Evolutionary conservation across 2,888 invertebrate genomes (phyloP).

Genomic region (Lumbricus terrestris): DNA sequence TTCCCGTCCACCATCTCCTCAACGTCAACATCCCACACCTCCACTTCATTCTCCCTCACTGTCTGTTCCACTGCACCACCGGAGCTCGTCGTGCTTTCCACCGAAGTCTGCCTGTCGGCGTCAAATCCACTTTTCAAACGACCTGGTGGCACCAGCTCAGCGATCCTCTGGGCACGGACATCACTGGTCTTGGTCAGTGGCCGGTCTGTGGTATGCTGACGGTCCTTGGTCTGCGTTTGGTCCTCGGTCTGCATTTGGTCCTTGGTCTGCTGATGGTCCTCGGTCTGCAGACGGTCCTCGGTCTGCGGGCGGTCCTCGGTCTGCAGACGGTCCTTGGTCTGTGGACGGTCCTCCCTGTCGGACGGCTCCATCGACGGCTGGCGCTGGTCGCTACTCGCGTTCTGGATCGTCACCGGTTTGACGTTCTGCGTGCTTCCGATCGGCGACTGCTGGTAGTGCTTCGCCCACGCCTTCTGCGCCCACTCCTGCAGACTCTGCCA

Average conservation of each 20-base stretch:
- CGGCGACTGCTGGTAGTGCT: constrained; percentile 46
- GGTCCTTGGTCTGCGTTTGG: background rate
- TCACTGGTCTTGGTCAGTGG: background rate
- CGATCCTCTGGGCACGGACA: background rate
- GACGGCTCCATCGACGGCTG: background rate
- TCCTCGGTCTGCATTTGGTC: background rate
- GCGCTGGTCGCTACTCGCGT: background rate
- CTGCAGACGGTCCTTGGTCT: background rate
- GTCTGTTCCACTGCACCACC: background rate
- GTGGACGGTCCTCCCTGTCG: background rate
- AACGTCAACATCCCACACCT: background rate
- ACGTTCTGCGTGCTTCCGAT: constrained; percentile 31
- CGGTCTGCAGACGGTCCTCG: background rate
- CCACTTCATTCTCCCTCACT: background rate
- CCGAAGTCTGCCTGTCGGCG: background rate
- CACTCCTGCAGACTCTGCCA: constrained; percentile 58
- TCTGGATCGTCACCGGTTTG: constrained; percentile 22
- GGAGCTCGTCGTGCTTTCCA: background rate
- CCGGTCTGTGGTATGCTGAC: background rate
- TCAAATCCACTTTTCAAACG: background rate
- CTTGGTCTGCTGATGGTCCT: background rate
- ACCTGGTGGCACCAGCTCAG: background rate
- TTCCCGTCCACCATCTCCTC: background rate
- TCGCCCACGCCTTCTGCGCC: constrained; percentile 57
- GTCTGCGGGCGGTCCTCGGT: background rate